Conservation (phyloP, 2,888 invertebrate species). For the Epinotia brunnichana region DNA sequence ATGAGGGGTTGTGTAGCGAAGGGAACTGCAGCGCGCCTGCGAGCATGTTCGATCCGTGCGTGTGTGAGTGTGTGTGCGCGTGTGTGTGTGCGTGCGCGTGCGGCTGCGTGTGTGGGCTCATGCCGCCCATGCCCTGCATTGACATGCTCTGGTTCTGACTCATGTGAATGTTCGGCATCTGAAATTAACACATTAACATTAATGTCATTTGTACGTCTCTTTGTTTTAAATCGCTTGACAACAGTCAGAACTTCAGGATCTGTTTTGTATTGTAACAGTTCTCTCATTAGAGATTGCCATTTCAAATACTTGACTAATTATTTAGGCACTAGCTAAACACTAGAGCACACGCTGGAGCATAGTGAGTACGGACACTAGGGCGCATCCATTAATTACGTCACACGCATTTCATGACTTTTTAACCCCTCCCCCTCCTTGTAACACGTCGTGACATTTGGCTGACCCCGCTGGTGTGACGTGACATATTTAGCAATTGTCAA, state of each 20-base stretch:
- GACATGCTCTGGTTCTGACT: constrained; percentile 87
- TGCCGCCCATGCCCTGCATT: constrained; percentile 71
- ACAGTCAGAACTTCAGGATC: neutral
- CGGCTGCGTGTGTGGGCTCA: constrained; percentile 54
- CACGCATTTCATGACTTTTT: no score
- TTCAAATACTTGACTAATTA: no score
- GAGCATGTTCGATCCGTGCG: constrained; percentile 50
- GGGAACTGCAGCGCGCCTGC: constrained; percentile 57
- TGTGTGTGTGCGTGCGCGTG: constrained; percentile 48
- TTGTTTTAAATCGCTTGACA: neutral
- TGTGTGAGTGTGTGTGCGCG: constrained; percentile 47
- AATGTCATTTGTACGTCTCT: no score
- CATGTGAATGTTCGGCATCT: constrained; percentile 88
- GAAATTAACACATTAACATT: constrained; percentile 50
- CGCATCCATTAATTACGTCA: no score
- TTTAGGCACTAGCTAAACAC: no score
- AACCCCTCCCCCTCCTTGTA: no score
- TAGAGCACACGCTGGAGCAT: no score
- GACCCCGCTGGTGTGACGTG: no score
- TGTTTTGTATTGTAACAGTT: neutral
- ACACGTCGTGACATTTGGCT: no score
- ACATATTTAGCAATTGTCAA: no score
- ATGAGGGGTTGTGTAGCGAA: constrained; percentile 71
- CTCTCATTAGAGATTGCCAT: no score
- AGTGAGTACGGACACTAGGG: no score